Evolutionary conservation across 2,888 invertebrate genomes (phyloP), one percentile per base, ranked within the genome.

Genomic region (Cephus runcator): DNA sequence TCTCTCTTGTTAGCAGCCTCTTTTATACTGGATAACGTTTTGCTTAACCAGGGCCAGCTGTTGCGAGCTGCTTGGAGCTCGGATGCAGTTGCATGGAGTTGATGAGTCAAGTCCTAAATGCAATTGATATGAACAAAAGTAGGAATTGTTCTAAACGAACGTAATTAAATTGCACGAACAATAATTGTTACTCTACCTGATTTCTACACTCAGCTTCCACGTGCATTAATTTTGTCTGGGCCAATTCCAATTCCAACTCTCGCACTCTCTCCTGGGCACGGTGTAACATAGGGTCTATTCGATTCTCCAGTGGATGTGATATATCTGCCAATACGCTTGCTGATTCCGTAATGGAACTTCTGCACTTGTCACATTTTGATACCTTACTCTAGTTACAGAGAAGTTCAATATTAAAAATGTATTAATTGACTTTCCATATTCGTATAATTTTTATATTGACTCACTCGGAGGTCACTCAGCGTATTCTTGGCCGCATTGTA

Each of bases 121-220:
- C 74, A 34, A 69, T 71, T 71, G 34, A 69, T 23, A 40, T 69
- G 35, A 6, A 69, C 15, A 34, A 15, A 81, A 23, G 9, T 56
- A 56, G 15, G 6, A 15, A 15, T 15, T 40, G 15, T 40, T 40
- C 2, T 40, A 40, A 40, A 40, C 4, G 9, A 56, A 56, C 23
- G 2, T 56, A 23, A 40, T 36, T 15, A 40, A 15, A 15, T 23
- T 9, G 23, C 23, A 56, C 2, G 56, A 56, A 56, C 1, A 56
- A 56, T 1, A 56, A 23, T 56, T 9, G 2, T 75, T 69, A 69
- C 31, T 84, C 79, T 85, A 95, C 96, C 94, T 98, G 98, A 92
- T 98, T 98, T 89, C 96, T 95, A 92, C 99, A 99, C 92, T 99
- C 97, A 1, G 98, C 97, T 92, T 99, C 98, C 9, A 99, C 99